Base-by-base conservation (phyloP, 37 sponge, comb jelly and placozoan species). In the Spongilla lacustris region DNA sequence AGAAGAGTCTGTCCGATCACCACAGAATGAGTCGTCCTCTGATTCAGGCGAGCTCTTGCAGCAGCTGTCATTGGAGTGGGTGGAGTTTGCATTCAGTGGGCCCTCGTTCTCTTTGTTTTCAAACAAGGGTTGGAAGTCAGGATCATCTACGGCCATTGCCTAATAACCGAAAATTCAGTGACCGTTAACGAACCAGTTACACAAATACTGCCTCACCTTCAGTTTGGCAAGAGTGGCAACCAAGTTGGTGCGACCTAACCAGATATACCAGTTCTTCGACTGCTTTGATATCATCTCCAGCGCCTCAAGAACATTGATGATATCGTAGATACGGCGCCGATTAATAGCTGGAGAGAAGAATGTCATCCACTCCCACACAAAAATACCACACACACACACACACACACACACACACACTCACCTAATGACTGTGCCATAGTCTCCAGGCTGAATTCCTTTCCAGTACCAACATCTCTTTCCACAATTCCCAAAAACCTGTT, bases 301-400 rank as follows among this genome's bases (percentile, higher is more conserved):
- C 22, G 92, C 92, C 85, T 96, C 97, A 37, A 96, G 86, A 22
- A 96, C 95, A 75, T 96, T 96, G 78, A 96, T 88, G 36, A 96
- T 96, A 78, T 96, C 97, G 75, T 96, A 96, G 50, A 96, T 92
- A 30, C 97, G 66, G 3, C 97, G 85, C 3, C 97, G 81, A 49
- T 96, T 94, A n/a, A 93, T 91, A 24, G 83, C 92, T 93, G 66
- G 28, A 34, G 38, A 27, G 21, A 46, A 46, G 46, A 46, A 46
- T 1, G 58, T 58, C 58, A 58, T 58, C 58, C 41, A 41, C 6
- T 9, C n/a, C n/a, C n/a, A n/a, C n/a, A n/a, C n/a, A n/a, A n/a
- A n/a, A n/a, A n/a, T n/a, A n/a, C n/a, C n/a, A n/a, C n/a, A 75
- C 8, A 2, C 32, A 75, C 49, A 77, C 25, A 34, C 4, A 77